Conservation (phyloP, 2,797 vertebrate genomes). For the Pristis pectinata region DNA sequence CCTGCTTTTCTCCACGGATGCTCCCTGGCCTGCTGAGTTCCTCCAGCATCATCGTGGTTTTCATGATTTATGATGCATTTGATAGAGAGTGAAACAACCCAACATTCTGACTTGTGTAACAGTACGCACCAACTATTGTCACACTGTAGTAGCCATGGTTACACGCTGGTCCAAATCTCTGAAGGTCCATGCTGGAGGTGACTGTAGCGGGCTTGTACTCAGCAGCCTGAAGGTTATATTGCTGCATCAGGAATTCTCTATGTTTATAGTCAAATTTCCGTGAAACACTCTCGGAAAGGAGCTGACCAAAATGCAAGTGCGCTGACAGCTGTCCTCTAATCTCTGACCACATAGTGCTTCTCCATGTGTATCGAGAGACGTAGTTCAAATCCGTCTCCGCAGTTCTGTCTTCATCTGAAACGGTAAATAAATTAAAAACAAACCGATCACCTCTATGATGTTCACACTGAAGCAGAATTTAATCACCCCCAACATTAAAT, state of each 20-base stretch:
- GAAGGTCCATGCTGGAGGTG: slow-evolving; percentile 42
- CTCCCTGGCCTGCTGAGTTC: no score
- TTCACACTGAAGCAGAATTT: background rate
- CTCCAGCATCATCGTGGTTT: no score
- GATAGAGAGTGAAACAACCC: background rate
- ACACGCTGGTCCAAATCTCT: slow-evolving; percentile 47
- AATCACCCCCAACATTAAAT: background rate
- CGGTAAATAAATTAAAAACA: background rate
- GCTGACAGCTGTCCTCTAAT: slow-evolving; percentile 58
- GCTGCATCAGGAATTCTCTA: slow-evolving; percentile 60
- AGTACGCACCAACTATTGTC: slow-evolving; percentile 72
- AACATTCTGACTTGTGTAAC: no score
- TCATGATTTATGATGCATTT: no score
- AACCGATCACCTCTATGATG: background rate
- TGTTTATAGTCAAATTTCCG: slow-evolving; percentile 64
- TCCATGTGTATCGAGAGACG: slow-evolving; percentile 56
- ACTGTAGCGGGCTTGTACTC: slow-evolving; percentile 54
- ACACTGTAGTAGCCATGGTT: slow-evolving; percentile 69
- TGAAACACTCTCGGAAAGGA: slow-evolving; percentile 69
- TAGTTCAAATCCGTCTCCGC: slow-evolving; percentile 42
- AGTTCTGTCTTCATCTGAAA: slow-evolving; percentile 31
- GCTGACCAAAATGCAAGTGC: slow-evolving; percentile 55
- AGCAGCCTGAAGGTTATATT: slow-evolving; percentile 68
- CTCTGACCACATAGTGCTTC: slow-evolving; percentile 66
- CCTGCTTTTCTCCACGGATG: no score